Evolutionary conservation across 2,797 vertebrate genomes (phyloP), one percentile per base, ranked within the genome.

Genomic region (Emys orbicularis): DNA sequence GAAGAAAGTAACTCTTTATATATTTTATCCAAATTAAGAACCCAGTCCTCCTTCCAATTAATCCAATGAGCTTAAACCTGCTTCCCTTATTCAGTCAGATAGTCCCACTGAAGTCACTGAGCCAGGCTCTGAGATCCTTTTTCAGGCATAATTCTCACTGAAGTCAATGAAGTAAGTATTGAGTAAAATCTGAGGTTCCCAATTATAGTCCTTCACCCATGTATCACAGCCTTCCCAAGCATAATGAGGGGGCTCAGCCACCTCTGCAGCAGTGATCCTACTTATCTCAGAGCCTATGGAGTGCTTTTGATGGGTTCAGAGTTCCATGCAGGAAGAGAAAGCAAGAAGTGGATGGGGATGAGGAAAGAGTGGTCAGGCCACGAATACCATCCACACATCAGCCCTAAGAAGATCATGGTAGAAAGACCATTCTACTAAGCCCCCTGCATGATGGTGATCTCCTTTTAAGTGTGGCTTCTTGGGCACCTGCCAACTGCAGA

Each of bases 301-400:
- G 12, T 5, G 10, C 61, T 44, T 85, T 68, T 15, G 41, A 1
- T 49, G 61, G 34, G 13, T 88, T 80, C 53, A 54, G 49, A 81
- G 44, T 68, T 82, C 19, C 44, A 47, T 13, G 27, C 10, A 29
- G 44, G 81, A 79, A 7, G 44, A 68, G 50, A 76, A 61, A 92
- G 13, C 11, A 13, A 47, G 41, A 76, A 76, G 41, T 47, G 72
- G 41, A 77, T 77, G 44, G 29, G 19, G 74, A 16, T 77, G 13
- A 15, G 74, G 27, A 49, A 77, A 77, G 7, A 49, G 6, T 29
- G 4, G 27, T 29, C 12, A 2, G 34, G 61, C 29, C 0, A 0
- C n/a, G 68, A 13, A 50, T 44, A 18, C 41, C 37, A 27, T 27
- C 76, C 2, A 0, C 1, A 3, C 3, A 0, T 29, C 9, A 6